Evolutionary conservation across 2,113 vertebrate genomes (phyloP), one percentile per base, ranked within the genome.

Genomic region (Chamaetylas fuelleborni): DNA sequence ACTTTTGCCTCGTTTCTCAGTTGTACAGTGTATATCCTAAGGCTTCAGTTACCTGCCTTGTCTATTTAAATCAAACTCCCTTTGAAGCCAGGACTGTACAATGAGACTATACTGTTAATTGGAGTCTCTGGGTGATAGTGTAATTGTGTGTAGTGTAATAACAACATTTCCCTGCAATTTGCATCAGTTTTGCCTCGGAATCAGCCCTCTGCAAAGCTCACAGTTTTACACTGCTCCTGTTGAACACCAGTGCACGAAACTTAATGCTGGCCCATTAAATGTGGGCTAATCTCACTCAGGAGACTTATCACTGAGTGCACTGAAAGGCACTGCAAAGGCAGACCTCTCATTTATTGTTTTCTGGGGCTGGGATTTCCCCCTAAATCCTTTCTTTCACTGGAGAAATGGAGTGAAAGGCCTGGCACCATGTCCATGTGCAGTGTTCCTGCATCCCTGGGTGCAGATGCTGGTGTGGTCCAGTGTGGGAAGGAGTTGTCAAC

Each of bases 11-110:
- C 85, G 53, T 95, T 95, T 94, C 92, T 95, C 92, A 76, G 90
- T 88, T 94, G 94, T 93, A 69, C 88, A 57, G 88, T 94, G 94
- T 91, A 94, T 95, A 92, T 96, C 93, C 94, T 97, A 88, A 93
- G 90, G 94, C 96, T 97, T 95, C 88, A 45, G 88, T 95, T 96
- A 95, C 95, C 93, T 97, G 93, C 92, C 85, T 94, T 96, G 95
- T 95, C 96, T 96, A 48, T 94, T 96, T 90, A 96, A 93, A 94
- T 92, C 94, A 93, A 93, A 78, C 77, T 95, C 86, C 61, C 91
- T 96, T 97, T 97, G 96, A 96, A 95, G 93, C 79, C 43, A 8
- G 82, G 64, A 11, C 65, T 70, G 67, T 83, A 93, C 94, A 92
- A 94, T 88, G 92, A 96, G 90, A 78, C 90, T 88, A 1, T 74